Evolutionary conservation across 2,888 invertebrate genomes (phyloP).

Genomic region (Ophioninae sp.): DNA sequence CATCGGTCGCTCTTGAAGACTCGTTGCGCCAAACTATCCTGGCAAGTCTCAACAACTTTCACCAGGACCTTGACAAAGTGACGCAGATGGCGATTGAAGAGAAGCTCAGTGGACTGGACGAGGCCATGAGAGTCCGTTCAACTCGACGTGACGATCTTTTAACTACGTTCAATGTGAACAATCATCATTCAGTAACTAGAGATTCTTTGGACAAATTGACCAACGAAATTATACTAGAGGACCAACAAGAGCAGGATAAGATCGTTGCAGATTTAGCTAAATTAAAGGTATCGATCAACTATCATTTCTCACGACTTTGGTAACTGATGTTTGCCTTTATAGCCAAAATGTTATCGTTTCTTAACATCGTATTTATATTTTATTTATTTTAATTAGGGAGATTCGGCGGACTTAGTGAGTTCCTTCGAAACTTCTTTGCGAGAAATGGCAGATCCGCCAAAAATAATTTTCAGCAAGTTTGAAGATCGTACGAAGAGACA

Average conservation of each 20-base stretch:
- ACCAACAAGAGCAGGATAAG: slow-evolving; percentile 39
- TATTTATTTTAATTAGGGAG: slow-evolving; percentile 21
- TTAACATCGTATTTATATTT: neutral
- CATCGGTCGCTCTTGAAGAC: slow-evolving; percentile 21
- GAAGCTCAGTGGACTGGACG: slow-evolving; percentile 29
- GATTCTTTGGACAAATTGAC: slow-evolving; percentile 46
- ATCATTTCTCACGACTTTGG: neutral
- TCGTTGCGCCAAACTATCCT: slow-evolving; percentile 29
- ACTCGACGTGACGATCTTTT: slow-evolving; percentile 44
- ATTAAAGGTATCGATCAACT: slow-evolving; percentile 37
- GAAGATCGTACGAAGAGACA: slow-evolving; percentile 28
- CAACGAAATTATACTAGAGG: slow-evolving; percentile 34
- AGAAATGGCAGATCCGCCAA: slow-evolving; percentile 31
- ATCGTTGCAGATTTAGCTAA: slow-evolving; percentile 32
- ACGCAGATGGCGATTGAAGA: slow-evolving; percentile 11
- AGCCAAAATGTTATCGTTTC: neutral
- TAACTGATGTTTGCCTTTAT: neutral
- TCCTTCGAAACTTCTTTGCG: slow-evolving; percentile 46
- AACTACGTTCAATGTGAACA: slow-evolving; percentile 37
- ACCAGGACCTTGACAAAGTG: slow-evolving; percentile 23
- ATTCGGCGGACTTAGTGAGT: slow-evolving; percentile 18
- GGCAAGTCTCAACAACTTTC: slow-evolving; percentile 22
- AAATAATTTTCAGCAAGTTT: slow-evolving; percentile 45
- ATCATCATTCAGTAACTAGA: slow-evolving; percentile 51
- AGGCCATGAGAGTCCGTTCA: slow-evolving; percentile 41